A percentile compares a stretch with the other conserved stretches of the same genome.
These are phyloP conservation scores for Progne subis DNA, from an alignment of 2,113 vertebrate genomes.

Conservation along the genomic window DNA sequence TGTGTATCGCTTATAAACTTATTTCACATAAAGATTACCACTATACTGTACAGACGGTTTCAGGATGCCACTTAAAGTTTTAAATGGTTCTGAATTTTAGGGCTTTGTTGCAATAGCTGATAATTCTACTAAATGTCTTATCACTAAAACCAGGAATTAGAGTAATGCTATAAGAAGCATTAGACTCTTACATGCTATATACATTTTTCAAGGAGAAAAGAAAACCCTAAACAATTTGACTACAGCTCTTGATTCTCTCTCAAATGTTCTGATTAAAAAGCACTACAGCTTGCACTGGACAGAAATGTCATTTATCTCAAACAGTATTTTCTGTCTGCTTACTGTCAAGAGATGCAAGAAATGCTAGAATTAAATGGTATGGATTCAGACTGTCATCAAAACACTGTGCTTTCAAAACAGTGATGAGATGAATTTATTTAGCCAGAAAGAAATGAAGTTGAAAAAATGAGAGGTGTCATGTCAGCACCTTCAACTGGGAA, in stretches of 20 bases:
- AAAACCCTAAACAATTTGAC: neutral
- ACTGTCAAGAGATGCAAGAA: neutral
- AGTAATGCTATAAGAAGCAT: neutral
- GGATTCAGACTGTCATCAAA: neutral
- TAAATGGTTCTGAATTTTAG: neutral
- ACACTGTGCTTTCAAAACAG: neutral
- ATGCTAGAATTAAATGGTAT: constrained; percentile 16
- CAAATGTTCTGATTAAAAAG: constrained; percentile 7
- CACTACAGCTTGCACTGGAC: neutral
- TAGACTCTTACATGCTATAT: neutral
- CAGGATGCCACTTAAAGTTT: neutral
- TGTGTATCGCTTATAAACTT: neutral
- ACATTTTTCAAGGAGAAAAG: neutral
- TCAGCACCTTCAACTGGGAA: constrained; percentile 6
- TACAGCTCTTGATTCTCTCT: neutral
- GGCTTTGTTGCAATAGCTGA: neutral
- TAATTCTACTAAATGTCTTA: neutral
- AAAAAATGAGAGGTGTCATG: neutral
- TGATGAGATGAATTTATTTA: constrained; percentile 5
- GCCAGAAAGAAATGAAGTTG: neutral
- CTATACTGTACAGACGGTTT: neutral
- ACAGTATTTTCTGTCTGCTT: constrained; percentile 7
- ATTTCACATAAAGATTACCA: neutral
- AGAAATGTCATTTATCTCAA: constrained; percentile 21
- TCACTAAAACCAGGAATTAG: neutral